Evolutionary conservation across 1,140 invertebrate species (phyloP).

Genomic region (Pemphigus obesinymphae): DNA sequence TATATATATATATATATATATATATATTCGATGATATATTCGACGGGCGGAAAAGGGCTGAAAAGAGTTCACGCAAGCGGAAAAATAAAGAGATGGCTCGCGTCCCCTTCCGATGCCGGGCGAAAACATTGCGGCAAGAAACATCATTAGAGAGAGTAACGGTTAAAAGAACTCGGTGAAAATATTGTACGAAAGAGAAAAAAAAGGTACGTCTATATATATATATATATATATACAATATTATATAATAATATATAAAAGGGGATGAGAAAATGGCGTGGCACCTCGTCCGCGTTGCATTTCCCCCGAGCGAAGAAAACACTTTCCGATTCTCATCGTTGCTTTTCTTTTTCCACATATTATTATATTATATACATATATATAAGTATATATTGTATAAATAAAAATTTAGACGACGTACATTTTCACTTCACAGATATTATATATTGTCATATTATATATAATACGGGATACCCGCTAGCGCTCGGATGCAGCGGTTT

Average conservation of each 20-base stretch:
- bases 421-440: too few species aligned
- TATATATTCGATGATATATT: too few species aligned
- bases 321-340: neutral
- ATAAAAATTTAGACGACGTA: too few species aligned
- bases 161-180: conserved; percentile 5
- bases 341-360: neutral
- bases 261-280: neutral
- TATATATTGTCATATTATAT: too few species aligned
- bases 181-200: conserved; percentile 8
- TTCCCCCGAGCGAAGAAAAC: neutral
- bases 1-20: too few species aligned
- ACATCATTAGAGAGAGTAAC: conserved; percentile 36
- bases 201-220: neutral
- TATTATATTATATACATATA: too few species aligned
- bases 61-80: conserved; percentile 19
- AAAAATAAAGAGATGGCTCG: conserved; percentile 30
- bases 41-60: neutral
- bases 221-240: too few species aligned
- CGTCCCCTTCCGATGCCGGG: neutral
- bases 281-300: neutral
- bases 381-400: too few species aligned
- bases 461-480: too few species aligned
- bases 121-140: conserved; percentile 17
- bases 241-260: too few species aligned
- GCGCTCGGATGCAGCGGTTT: too few species aligned